These are phyloP conservation scores for Chlamydotis undulata DNA, from an alignment of 2,113 vertebrate species.

Conservation along the genomic window DNA sequence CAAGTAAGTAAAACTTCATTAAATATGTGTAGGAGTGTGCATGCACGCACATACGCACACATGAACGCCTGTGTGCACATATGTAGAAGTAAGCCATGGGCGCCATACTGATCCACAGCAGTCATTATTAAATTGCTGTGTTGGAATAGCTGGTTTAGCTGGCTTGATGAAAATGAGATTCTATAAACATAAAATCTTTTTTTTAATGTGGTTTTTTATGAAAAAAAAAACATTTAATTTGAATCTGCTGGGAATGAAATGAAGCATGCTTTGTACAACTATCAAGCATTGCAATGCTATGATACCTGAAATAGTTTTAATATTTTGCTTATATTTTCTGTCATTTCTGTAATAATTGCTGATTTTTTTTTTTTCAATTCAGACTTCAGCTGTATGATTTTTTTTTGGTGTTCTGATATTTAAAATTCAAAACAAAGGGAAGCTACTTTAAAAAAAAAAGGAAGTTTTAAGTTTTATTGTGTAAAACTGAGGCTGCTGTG, in stretches of 20 bases:
- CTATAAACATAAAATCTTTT: neutral
- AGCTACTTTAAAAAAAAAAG: neutral
- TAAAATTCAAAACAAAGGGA: neutral
- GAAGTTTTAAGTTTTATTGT: neutral
- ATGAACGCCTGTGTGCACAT: fast-evolving
- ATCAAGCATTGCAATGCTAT: neutral
- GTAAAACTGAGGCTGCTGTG: neutral
- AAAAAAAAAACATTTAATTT: neutral
- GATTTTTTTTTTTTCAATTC: neutral
- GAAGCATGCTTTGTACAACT: neutral
- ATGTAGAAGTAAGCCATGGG: neutral
- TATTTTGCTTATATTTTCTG: neutral
- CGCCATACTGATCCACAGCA: neutral
- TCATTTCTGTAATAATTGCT: neutral
- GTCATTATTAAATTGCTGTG: neutral
- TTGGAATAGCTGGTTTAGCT: neutral
- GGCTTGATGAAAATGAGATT: neutral
- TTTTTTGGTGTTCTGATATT: neutral
- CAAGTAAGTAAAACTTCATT: neutral
- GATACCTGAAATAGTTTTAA: neutral
- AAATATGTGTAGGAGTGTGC: neutral
- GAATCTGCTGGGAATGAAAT: neutral
- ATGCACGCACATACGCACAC: fast-evolving
- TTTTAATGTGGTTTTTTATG: neutral
- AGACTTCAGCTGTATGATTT: neutral